Conservation (phyloP, 2,797 vertebrate species). For the Steatocranus sp. region DNA sequence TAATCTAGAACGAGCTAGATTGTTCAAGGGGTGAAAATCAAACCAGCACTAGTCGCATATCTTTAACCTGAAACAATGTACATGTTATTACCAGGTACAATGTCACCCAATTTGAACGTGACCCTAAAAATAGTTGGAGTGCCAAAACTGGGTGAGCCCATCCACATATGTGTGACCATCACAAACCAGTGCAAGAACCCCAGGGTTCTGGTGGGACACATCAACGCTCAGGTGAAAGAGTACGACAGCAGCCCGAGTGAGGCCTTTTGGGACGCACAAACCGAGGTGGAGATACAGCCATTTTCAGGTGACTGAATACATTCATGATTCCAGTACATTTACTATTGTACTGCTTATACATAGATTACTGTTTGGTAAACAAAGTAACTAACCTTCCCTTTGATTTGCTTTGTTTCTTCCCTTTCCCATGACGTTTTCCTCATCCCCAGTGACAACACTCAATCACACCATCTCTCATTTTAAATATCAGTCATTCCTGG, state of each 20-base stretch:
- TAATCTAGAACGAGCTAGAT: background rate
- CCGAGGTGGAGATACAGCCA: conserved; percentile 58
- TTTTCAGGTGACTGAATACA: conserved; percentile 69
- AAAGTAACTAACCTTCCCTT: background rate
- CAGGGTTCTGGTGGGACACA: conserved; percentile 68
- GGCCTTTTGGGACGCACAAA: conserved; percentile 68
- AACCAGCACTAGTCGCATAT: background rate
- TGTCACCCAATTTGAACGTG: conserved; percentile 36
- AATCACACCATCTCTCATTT: conserved; percentile 38
- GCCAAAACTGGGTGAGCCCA: conserved; percentile 71
- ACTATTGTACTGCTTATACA: background rate
- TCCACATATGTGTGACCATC: conserved; percentile 70
- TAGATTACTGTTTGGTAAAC: background rate
- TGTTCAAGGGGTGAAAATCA: background rate
- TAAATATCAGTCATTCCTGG: conserved; percentile 32
- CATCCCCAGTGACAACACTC: conserved; percentile 29
- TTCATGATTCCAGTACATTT: background rate
- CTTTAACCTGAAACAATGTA: background rate
- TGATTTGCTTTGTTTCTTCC: background rate
- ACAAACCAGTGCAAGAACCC: conserved; percentile 59
- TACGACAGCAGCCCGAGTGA: conserved; percentile 53
- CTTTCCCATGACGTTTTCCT: background rate
- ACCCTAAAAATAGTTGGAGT: conserved; percentile 65
- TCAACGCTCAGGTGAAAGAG: conserved; percentile 74
- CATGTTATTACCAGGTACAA: background rate